Conservation (phyloP, 2,888 invertebrate genomes). For the Leptopilina syphax region DNA sequence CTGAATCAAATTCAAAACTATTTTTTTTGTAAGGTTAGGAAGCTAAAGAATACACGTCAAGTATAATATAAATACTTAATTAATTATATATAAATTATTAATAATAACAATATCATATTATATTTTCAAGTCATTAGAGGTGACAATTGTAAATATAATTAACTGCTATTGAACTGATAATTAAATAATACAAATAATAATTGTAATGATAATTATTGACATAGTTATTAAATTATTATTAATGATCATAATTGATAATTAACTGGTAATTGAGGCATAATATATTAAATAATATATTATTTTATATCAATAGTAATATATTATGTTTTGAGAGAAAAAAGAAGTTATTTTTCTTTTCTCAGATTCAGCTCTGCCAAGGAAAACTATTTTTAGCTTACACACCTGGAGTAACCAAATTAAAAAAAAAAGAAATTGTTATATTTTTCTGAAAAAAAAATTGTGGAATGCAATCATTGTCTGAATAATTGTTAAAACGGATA, state of each 20-base stretch:
- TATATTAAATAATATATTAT: too few species aligned
- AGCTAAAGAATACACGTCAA: constrained; percentile 3
- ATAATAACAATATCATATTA: background rate
- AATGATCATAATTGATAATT: too few species aligned
- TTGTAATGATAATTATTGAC: too few species aligned
- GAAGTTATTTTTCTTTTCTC: background rate
- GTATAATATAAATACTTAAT: background rate
- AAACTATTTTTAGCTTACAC: constrained; percentile 42
- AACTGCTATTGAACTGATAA: background rate
- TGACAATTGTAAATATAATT: constrained; percentile 15
- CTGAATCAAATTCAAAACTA: constrained; percentile 17
- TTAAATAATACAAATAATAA: too few species aligned
- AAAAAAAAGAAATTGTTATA: constrained; percentile 57
- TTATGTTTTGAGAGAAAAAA: background rate
- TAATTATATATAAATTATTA: background rate
- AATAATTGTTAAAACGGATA: constrained; percentile 53
- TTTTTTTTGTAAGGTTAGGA: background rate
- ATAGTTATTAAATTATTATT: too few species aligned
- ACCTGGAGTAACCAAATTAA: constrained; percentile 59
- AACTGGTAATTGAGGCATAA: too few species aligned
- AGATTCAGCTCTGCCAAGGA: constrained; percentile 16
- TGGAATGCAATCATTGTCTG: constrained; percentile 55
- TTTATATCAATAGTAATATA: too few species aligned
- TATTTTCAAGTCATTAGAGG: constrained; percentile 11
- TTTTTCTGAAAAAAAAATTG: constrained; percentile 59